Conservation (phyloP, 2,113 vertebrate genomes). For the Malurus alboscapulatus region DNA sequence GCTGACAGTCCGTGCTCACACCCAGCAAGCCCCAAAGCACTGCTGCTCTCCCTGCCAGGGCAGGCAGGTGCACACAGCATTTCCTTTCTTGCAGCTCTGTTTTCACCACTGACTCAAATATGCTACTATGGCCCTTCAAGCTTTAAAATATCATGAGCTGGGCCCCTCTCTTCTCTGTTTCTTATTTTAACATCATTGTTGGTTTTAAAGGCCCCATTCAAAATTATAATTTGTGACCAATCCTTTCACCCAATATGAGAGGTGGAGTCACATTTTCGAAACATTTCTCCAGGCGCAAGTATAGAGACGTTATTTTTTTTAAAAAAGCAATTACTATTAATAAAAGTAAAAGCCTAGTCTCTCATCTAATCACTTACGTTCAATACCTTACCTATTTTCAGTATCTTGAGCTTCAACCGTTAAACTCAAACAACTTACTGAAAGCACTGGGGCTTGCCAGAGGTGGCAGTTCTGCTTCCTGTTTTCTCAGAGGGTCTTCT, state of each 20-base stretch:
- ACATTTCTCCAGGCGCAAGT: background rate
- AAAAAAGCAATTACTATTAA: background rate
- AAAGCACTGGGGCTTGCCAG: background rate
- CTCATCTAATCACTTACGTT: background rate
- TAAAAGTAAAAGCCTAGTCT: background rate
- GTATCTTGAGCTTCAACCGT: background rate
- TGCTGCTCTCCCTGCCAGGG: background rate
- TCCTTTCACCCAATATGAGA: background rate
- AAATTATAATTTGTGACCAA: background rate
- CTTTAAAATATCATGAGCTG: background rate
- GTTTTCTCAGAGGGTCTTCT: background rate
- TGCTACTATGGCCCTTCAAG: background rate
- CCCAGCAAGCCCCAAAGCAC: background rate
- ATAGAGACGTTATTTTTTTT: background rate
- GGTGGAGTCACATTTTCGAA: background rate
- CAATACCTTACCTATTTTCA: background rate
- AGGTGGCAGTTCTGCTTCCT: background rate
- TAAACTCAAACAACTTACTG: background rate
- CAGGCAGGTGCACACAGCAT: background rate
- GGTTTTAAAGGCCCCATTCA: background rate
- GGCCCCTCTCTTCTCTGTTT: background rate
- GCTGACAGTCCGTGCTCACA: rapidly evolving
- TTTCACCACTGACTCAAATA: background rate
- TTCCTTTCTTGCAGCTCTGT: background rate
- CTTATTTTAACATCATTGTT: rapidly evolving